These are phyloP conservation scores for Volucella inflata DNA, from an alignment of 2,888 invertebrate genomes.

Conservation along the genomic window DNA sequence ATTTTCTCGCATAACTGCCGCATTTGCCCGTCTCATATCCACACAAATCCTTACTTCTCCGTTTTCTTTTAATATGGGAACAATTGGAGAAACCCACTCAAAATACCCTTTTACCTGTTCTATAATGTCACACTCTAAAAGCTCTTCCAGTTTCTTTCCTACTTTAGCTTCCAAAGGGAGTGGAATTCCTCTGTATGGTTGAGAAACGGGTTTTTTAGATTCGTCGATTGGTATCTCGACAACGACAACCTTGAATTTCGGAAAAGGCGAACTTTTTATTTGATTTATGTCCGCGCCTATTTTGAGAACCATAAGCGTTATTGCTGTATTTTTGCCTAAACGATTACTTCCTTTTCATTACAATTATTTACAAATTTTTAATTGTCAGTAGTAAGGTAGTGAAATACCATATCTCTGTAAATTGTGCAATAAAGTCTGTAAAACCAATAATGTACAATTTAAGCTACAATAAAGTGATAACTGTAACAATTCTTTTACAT, in stretches of 20 bases:
- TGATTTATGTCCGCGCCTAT: constrained; percentile 15
- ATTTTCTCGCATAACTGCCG: constrained; percentile 46
- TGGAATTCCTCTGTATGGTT: constrained; percentile 32
- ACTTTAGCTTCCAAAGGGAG: constrained; percentile 44
- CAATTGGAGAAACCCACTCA: constrained; percentile 46
- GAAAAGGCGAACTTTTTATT: constrained; percentile 40
- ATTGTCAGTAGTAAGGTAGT: too few relatives aligned
- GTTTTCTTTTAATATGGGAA: constrained; percentile 37
- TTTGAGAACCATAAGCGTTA: constrained; percentile 27
- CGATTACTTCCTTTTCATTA: background rate
- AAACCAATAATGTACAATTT: too few relatives aligned
- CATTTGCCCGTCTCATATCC: constrained; percentile 55
- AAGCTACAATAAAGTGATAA: too few relatives aligned
- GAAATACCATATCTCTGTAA: too few relatives aligned
- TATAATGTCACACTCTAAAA: constrained; percentile 40
- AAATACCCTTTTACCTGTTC: constrained; percentile 28
- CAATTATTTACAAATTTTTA: too few relatives aligned
- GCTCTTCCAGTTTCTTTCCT: constrained; percentile 37
- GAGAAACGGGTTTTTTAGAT: constrained; percentile 24
- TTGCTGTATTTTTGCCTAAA: constrained; percentile 30
- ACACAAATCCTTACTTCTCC: constrained; percentile 46
- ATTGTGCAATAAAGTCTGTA: too few relatives aligned
- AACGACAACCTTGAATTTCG: constrained; percentile 28
- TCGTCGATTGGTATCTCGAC: constrained; percentile 32
- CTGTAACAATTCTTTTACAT: too few relatives aligned